Evolutionary conservation across 2,888 invertebrate genomes (phyloP).

Genomic region (Taenaris catops): DNA sequence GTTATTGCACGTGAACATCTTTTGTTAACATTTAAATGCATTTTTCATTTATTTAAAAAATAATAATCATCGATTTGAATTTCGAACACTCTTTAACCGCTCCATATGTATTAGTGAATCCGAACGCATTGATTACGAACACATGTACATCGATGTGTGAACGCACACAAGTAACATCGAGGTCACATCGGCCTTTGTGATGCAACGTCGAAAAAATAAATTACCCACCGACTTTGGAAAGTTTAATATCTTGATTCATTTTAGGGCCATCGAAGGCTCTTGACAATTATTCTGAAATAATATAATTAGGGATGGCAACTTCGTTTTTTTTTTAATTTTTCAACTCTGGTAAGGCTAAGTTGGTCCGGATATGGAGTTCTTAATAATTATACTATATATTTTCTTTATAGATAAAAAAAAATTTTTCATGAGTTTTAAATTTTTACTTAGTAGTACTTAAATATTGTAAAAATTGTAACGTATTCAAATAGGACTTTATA

Average conservation of each 20-base stretch:
- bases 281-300: slow-evolving; percentile 18
- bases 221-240: slow-evolving; percentile 45
- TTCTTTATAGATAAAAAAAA: no score
- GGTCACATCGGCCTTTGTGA: slow-evolving; percentile 60
- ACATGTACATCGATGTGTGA: slow-evolving; percentile 19
- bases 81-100: slow-evolving; percentile 44
- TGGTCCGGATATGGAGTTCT: no score
- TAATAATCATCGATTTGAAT: slow-evolving; percentile 30
- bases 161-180: slow-evolving; percentile 50
- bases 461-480: no score
- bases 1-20: no score
- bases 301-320: slow-evolving; percentile 18
- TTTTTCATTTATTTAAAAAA: slow-evolving; percentile 33
- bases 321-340: slow-evolving; percentile 3
- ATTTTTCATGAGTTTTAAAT: no score
- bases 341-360: no score
- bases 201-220: slow-evolving; percentile 44
- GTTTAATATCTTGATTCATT: slow-evolving; percentile 29
- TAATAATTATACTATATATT: no score
- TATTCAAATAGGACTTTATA: no score
- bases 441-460: no score
- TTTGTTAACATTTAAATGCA: no score
- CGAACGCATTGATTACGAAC: slow-evolving; percentile 34
- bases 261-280: slow-evolving; percentile 23
- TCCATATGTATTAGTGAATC: slow-evolving; percentile 41